phyloP scores from a whole-genome alignment of 1,140 invertebrate genomes.

The Aphis gossypii region DNA sequence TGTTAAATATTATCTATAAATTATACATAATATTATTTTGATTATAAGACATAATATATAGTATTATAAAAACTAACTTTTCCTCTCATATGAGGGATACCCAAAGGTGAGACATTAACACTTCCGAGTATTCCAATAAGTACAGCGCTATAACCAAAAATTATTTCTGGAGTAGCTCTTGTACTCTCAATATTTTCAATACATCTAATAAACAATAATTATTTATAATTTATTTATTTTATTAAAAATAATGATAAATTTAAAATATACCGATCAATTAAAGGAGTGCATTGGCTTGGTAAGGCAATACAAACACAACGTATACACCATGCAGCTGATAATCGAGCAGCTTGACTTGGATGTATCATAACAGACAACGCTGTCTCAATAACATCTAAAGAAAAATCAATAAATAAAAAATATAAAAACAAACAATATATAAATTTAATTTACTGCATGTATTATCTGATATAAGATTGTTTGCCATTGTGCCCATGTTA shows the following conservation, averaged over 20 bases:
- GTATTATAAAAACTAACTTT: constrained; percentile 71
- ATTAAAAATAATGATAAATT: not conserved
- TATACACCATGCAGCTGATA: constrained; percentile 94
- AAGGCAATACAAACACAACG: constrained; percentile 90
- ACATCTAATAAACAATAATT: constrained; percentile 66
- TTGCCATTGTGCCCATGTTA: constrained; percentile 89
- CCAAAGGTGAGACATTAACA: constrained; percentile 87
- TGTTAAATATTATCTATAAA: constrained; percentile 85
- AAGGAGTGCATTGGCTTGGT: constrained; percentile 90
- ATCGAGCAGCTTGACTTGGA: constrained; percentile 87
- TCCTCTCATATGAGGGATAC: constrained; percentile 94
- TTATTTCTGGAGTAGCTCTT: constrained; percentile 90
- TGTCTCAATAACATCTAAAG: constrained; percentile 67
- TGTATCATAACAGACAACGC: constrained; percentile 86
- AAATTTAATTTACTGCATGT: constrained; percentile 72
- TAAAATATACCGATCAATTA: constrained; percentile 76
- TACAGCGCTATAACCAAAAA: constrained; percentile 92
- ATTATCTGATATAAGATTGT: constrained; percentile 85
- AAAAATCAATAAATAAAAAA: constrained; percentile 20
- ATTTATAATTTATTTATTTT: not conserved
- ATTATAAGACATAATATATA: not conserved
- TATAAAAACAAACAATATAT: constrained; percentile 1
- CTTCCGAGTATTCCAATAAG: constrained; percentile 92
- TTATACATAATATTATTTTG: not conserved
- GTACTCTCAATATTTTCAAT: constrained; percentile 86